These are phyloP conservation scores for Ganaspis sp. DNA, from an alignment of 1,140 invertebrate species.

Conservation along the genomic window DNA sequence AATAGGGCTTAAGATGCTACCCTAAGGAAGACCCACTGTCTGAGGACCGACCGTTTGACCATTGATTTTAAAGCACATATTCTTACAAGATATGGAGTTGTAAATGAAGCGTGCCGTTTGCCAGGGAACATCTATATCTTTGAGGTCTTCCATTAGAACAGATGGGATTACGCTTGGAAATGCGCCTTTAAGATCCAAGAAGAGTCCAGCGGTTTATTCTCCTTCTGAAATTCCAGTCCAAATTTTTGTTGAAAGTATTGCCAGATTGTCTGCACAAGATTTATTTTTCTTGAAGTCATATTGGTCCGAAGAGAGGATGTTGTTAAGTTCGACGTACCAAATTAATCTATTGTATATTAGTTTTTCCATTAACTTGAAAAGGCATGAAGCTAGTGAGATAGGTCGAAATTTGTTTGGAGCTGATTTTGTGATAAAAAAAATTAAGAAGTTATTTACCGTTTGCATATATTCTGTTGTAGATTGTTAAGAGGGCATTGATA, in stretches of 20 bases:
- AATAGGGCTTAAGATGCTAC: too few relatives aligned
- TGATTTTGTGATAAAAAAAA: slow-evolving; percentile 52
- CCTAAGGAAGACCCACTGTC: too few relatives aligned
- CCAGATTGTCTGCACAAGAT: slow-evolving; percentile 45
- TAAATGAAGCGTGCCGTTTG: slow-evolving; percentile 36
- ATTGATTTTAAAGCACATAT: too few relatives aligned
- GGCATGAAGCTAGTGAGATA: too few relatives aligned
- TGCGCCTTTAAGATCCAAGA: too few relatives aligned
- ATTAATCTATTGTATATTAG: too few relatives aligned
- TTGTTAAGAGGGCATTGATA: slow-evolving; percentile 41
- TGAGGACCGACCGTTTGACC: too few relatives aligned
- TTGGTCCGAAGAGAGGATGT: slow-evolving; percentile 32
- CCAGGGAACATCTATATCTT: slow-evolving; percentile 17
- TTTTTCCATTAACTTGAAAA: too few relatives aligned
- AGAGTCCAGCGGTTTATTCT: too few relatives aligned
- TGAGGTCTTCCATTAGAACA: too few relatives aligned
- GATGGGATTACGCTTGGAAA: too few relatives aligned
- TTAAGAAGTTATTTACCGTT: slow-evolving; percentile 35
- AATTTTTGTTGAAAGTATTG: slow-evolving; percentile 40
- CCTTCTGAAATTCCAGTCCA: slow-evolving; percentile 36
- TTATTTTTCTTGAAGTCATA: slow-evolving; percentile 44
- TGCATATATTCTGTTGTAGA: slow-evolving; percentile 50
- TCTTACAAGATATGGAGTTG: slow-evolving; percentile 36
- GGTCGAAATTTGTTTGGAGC: slow-evolving; percentile 46
- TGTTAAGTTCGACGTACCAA: slow-evolving; percentile 44